Percentiles rank a stretch among this genome's conserved stretches.
Evolutionary conservation across 2,888 invertebrate genomes (phyloP).

Genomic region (Antitype chi): DNA sequence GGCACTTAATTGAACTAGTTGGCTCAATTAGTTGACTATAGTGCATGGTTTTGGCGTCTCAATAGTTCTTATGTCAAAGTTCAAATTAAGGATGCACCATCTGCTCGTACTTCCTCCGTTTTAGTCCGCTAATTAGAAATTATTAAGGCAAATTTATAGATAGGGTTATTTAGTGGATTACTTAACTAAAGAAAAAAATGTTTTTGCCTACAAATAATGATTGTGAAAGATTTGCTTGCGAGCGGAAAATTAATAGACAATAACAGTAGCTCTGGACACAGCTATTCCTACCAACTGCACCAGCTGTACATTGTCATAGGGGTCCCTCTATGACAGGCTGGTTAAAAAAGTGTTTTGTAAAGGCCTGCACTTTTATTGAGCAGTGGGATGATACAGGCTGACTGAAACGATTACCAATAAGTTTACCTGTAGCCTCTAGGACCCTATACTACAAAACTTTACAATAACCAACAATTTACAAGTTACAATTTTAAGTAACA

Average conservation of each 20-base stretch:
- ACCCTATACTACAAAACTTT: too few relatives aligned
- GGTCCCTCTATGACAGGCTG: too few relatives aligned
- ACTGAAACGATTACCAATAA: too few relatives aligned
- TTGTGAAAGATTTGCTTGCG: background rate
- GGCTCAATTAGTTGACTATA: conserved; percentile 62
- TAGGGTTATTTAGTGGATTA: background rate
- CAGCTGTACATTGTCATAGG: background rate
- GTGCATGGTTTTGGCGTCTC: conserved; percentile 66
- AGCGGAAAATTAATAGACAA: background rate
- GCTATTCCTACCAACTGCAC: too few relatives aligned
- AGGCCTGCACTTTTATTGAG: background rate
- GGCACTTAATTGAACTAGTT: conserved; percentile 64
- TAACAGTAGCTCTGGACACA: too few relatives aligned
- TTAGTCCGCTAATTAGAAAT: conserved; percentile 22
- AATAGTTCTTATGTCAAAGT: conserved; percentile 63
- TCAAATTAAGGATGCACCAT: conserved; percentile 56
- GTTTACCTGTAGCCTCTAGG: too few relatives aligned
- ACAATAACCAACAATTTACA: too few relatives aligned
- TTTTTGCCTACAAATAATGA: background rate
- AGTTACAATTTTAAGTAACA: too few relatives aligned
- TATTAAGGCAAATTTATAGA: background rate
- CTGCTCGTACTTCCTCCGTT: conserved; percentile 12
- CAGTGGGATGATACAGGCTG: background rate
- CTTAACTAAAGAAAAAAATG: background rate
- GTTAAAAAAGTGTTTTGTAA: too few relatives aligned